Evolutionary conservation across 2,888 invertebrate genomes (phyloP).

Genomic region (Carterocephalus palaemon): DNA sequence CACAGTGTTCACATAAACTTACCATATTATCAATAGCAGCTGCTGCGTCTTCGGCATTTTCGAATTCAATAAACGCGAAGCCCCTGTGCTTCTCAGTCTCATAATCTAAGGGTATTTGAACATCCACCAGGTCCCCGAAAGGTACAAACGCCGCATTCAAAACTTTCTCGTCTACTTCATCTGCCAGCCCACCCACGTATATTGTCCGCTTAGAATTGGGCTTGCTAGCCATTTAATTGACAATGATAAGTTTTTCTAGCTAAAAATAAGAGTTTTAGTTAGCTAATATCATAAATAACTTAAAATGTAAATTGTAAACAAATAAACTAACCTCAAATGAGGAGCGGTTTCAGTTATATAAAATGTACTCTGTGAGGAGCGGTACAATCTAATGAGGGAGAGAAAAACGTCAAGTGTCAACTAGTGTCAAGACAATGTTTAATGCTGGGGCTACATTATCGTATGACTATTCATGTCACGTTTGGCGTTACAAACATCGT

Average conservation of each 20-base stretch:
- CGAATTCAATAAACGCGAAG: conserved; percentile 99
- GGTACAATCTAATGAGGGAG: too few species aligned
- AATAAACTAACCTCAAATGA: not conserved
- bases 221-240: conserved; percentile 64
- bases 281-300: not conserved
- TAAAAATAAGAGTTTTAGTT: not conserved
- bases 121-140: conserved; percentile 98
- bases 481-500: too few species aligned
- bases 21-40: conserved; percentile 99
- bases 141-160: conserved; percentile 98
- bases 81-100: conserved; percentile 98
- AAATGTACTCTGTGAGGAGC: too few species aligned
- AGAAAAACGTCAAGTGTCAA: too few species aligned
- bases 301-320: not conserved
- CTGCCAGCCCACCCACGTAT: conserved; percentile 92
- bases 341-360: too few species aligned
- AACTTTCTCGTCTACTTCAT: conserved; percentile 97
- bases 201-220: conserved; percentile 88
- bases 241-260: too few species aligned
- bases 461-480: too few species aligned
- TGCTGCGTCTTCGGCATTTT: conserved; percentile 97
- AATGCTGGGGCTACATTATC: too few species aligned
- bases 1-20: too few species aligned
- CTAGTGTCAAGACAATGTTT: too few species aligned
- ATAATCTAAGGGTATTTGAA: conserved; percentile 98